Percentiles rank a stretch among this genome's conserved stretches.
phyloP scores from a whole-genome alignment of 2,888 invertebrate genomes.

The Tanaodytes sp. region DNA sequence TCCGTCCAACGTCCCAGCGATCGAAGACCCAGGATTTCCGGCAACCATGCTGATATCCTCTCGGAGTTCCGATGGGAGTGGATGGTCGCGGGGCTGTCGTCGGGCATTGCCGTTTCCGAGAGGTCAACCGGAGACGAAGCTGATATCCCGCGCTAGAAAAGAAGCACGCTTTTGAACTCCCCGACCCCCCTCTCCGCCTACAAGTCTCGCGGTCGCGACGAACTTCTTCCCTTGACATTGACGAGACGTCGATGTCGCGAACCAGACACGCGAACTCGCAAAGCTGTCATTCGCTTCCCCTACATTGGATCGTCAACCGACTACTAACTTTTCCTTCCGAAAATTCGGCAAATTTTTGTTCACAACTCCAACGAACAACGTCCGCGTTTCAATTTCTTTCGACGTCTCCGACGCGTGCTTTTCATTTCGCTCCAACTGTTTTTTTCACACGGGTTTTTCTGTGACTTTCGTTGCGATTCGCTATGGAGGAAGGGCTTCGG shows the following conservation, averaged over 20 bases:
- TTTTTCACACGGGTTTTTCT: no score
- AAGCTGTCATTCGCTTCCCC: conserved; percentile 38
- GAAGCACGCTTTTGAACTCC: conserved; percentile 8
- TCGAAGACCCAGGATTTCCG: conserved; percentile 65
- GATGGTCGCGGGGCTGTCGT: conserved; percentile 48
- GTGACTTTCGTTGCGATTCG: no score
- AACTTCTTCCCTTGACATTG: conserved; percentile 49
- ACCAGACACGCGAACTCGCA: conserved; percentile 34
- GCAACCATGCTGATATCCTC: conserved; percentile 56
- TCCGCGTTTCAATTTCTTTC: neutral
- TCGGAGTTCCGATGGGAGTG: conserved; percentile 40
- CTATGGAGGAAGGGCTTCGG: no score
- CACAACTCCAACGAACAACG: neutral
- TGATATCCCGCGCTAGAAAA: conserved; percentile 34
- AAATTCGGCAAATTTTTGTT: neutral
- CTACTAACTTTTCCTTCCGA: conserved; percentile 6
- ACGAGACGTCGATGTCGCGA: conserved; percentile 49
- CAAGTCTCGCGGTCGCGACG: conserved; percentile 32
- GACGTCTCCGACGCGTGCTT: neutral
- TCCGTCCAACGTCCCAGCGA: conserved; percentile 55
- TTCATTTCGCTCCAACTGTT: neutral
- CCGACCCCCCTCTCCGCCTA: neutral
- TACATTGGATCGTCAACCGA: no score
- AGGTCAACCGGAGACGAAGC: conserved; percentile 48
- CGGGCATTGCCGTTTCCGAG: conserved; percentile 46